phyloP scores from a whole-genome alignment of 2,888 invertebrate genomes.

The Torymus texanus region DNA sequence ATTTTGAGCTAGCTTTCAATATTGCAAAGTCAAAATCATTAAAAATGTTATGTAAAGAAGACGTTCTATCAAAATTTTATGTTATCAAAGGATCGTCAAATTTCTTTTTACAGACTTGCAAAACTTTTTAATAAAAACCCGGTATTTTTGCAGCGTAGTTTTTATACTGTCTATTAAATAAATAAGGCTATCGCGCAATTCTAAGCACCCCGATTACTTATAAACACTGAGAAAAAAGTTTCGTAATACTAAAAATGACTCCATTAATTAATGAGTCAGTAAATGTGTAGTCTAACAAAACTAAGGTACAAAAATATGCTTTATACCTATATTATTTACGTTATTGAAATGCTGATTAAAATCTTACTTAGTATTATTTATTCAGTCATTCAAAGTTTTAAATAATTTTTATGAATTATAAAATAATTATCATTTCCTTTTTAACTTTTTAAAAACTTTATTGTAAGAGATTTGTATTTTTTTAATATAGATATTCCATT shows the following conservation, averaged over 20 bases:
- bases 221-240: background rate
- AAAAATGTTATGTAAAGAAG: background rate
- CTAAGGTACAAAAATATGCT: no score
- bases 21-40: slow-evolving; percentile 4
- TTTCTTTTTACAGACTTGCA: slow-evolving; percentile 26
- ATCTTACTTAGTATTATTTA: no score
- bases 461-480: no score
- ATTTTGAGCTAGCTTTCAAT: background rate
- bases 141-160: slow-evolving; percentile 53
- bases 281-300: no score
- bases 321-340: no score
- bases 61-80: background rate
- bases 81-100: slow-evolving; percentile 8
- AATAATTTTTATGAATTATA: no score
- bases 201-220: background rate
- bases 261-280: no score
- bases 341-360: no score
- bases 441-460: no score
- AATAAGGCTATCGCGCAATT: slow-evolving; percentile 20
- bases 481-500: no score
- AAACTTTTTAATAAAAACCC: slow-evolving; percentile 33
- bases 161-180: slow-evolving; percentile 48
- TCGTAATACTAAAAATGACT: background rate
- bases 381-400: no score
- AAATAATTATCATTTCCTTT: no score